Evolutionary conservation across 1,140 invertebrate genomes (phyloP).

Genomic region (Pectinophora gossypiella): DNA sequence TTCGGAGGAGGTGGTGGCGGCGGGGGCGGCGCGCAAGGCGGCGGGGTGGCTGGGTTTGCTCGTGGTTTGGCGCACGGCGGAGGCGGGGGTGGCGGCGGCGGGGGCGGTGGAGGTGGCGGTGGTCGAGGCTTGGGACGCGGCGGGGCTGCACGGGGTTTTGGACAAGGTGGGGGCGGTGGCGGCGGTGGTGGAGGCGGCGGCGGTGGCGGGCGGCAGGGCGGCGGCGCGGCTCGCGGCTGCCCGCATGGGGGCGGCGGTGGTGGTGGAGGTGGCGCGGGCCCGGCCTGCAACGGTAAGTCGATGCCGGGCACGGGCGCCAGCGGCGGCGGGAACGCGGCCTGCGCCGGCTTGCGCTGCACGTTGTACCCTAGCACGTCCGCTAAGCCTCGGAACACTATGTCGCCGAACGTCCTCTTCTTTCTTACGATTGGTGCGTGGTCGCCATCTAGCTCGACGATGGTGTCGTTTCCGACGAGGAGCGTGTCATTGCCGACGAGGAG

Average conservation of each 20-base stretch:
- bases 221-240: constrained; percentile 26
- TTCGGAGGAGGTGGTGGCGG: constrained; percentile 35
- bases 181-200: constrained; percentile 24
- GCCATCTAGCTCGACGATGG: constrained; percentile 24
- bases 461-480: constrained; percentile 13
- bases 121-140: constrained; percentile 35
- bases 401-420: constrained; percentile 69
- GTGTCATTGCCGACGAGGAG: constrained; percentile 1
- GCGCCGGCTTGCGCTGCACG: constrained; percentile 61
- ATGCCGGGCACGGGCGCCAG: constrained; percentile 60
- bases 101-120: constrained; percentile 27
- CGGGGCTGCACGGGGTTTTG: constrained; percentile 36
- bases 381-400: constrained; percentile 67
- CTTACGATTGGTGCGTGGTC: constrained; percentile 55
- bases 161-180: constrained; percentile 27
- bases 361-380: constrained; percentile 68
- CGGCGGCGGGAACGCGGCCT: constrained; percentile 56
- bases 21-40: constrained; percentile 42
- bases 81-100: constrained; percentile 39
- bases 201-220: constrained; percentile 27
- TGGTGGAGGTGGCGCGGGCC: constrained; percentile 25
- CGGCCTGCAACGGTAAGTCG: constrained; percentile 41
- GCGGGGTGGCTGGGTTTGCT: constrained; percentile 43
- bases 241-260: constrained; percentile 33
- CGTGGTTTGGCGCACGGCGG: constrained; percentile 41